Evolutionary conservation across 1,140 invertebrate species (phyloP).

Genomic region (Archegozetes longisetosus): DNA sequence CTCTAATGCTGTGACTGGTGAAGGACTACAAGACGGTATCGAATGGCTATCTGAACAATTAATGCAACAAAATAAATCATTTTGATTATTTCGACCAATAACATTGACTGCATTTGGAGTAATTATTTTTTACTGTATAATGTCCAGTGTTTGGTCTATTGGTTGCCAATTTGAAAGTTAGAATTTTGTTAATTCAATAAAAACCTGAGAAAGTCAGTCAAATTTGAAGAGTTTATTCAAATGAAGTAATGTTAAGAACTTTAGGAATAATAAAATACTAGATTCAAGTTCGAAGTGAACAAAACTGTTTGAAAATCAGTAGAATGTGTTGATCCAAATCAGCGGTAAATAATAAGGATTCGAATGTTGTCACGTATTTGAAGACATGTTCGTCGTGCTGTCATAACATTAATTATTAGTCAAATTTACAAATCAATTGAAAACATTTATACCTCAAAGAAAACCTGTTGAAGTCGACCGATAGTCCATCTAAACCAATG

Average conservation of each 20-base stretch:
- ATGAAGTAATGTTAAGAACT: no score
- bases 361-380: conserved; percentile 83
- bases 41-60: conserved; percentile 87
- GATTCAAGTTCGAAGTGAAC: conserved; percentile 52
- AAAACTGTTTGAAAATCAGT: conserved; percentile 93
- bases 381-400: conserved; percentile 95
- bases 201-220: no score
- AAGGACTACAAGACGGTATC: conserved; percentile 80
- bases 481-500: conserved; percentile 93
- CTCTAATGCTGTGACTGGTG: conserved; percentile 68
- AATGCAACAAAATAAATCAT: not conserved
- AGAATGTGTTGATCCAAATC: conserved; percentile 90
- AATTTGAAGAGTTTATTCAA: no score
- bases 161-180: no score
- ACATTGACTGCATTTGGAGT: no score
- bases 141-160: no score
- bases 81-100: no score
- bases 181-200: no score
- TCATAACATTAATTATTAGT: conserved; percentile 14
- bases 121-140: no score
- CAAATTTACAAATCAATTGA: not conserved
- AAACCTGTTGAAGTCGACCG: conserved; percentile 84
- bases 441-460: conserved; percentile 51
- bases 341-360: conserved; percentile 85
- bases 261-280: no score